These are phyloP conservation scores for Oenanthe oenanthe DNA, from an alignment of 2,113 vertebrate genomes.

Conservation along the genomic window DNA sequence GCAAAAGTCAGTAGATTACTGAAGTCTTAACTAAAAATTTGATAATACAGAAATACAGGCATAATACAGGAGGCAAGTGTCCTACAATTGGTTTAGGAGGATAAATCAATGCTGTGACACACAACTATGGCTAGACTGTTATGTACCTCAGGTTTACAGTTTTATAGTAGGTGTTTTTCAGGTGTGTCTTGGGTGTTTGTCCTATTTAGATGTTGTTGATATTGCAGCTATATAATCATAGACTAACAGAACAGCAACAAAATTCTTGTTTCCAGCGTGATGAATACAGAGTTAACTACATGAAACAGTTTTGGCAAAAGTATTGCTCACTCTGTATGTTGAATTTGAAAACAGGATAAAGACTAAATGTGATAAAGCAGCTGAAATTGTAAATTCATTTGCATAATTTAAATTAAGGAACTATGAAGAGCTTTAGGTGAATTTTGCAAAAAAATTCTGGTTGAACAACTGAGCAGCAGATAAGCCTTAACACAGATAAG, in stretches of 20 bases:
- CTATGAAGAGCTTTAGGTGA: not conserved
- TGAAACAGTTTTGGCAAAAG: conserved; percentile 22
- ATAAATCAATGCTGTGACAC: not conserved
- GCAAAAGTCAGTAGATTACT: not conserved
- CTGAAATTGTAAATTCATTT: conserved; percentile 29
- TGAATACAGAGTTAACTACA: conserved; percentile 5
- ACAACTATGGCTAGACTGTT: not conserved
- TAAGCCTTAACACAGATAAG: conserved; percentile 16
- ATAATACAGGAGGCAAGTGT: not conserved
- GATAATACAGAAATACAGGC: not conserved
- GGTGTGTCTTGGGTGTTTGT: not conserved
- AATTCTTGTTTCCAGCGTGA: not conserved
- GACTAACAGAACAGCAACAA: not conserved
- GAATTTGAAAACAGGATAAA: not conserved
- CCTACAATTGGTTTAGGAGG: not conserved
- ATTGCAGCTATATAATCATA: not conserved
- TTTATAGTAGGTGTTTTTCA: not conserved
- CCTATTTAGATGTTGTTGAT: not conserved
- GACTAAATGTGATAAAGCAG: conserved; percentile 27
- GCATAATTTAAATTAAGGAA: conserved; percentile 2
- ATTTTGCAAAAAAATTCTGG: not conserved
- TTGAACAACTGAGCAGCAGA: not conserved
- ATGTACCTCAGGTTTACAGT: not conserved
- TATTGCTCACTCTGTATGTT: not conserved
- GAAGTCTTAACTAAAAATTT: not conserved